phyloP scores from a whole-genome alignment of 2,888 invertebrate species.

The Schizaphis graminum region DNA sequence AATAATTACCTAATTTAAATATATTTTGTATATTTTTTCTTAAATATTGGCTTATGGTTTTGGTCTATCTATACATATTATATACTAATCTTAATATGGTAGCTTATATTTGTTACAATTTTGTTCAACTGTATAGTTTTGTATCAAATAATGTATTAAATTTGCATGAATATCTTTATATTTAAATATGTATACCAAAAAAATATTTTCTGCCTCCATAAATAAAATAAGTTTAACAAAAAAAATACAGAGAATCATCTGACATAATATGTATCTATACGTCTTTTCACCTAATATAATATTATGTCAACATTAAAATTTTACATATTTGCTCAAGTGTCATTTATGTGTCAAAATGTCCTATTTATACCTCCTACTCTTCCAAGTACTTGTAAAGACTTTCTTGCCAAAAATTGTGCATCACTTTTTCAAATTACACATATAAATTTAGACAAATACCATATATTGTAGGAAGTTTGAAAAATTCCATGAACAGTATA shows the following conservation, averaged over 20 bases:
- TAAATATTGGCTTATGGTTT: conserved; percentile 37
- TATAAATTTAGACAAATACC: neutral
- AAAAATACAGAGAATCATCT: neutral
- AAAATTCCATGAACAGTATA: neutral
- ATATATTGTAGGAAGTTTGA: neutral
- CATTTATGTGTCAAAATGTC: conserved; percentile 39
- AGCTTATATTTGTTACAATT: conserved; percentile 15
- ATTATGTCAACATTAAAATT: neutral
- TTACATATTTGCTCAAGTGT: conserved; percentile 54
- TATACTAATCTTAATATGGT: conserved; percentile 45
- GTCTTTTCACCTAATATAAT: neutral
- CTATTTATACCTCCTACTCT: neutral
- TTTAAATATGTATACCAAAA: neutral
- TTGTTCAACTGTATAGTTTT: conserved; percentile 35
- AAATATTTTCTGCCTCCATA: neutral
- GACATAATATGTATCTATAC: neutral
- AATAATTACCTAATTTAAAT: conserved; percentile 10
- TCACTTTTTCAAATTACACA: neutral
- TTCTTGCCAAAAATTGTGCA: conserved; percentile 43
- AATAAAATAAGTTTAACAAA: neutral
- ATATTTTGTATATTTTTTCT: conserved; percentile 53
- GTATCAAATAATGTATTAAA: neutral
- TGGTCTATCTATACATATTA: conserved; percentile 10
- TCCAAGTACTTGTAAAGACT: neutral
- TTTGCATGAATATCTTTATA: neutral